Conservation (phyloP, 2,888 invertebrate genomes). For the Aspidiotus rigidus region DNA sequence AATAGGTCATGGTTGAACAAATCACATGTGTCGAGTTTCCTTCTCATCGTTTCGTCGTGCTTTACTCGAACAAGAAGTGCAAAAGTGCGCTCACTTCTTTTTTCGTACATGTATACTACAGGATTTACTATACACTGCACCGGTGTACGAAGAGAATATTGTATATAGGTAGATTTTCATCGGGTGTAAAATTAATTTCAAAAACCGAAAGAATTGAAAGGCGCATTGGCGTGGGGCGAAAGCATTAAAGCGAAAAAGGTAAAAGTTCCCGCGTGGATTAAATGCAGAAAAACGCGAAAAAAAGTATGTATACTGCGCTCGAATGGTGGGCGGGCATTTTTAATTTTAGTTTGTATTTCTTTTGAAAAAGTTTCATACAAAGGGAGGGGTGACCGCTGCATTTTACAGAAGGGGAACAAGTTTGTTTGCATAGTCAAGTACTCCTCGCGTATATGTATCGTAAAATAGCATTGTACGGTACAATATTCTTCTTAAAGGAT, state of each 20-base stretch:
- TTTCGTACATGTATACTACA: constrained; percentile 11
- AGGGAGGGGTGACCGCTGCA: constrained; percentile 23
- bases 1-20: constrained; percentile 32
- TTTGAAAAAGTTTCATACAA: constrained; percentile 19
- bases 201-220: constrained; percentile 30
- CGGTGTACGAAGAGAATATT: not conserved
- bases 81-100: not conserved
- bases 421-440: constrained; percentile 32
- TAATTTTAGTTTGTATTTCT: constrained; percentile 31
- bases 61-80: not conserved
- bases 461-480: constrained; percentile 29
- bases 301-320: constrained; percentile 18
- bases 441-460: constrained; percentile 27
- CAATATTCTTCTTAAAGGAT: constrained; percentile 31
- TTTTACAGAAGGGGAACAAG: constrained; percentile 30
- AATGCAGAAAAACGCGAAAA: constrained; percentile 16
- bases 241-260: constrained; percentile 27
- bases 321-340: constrained; percentile 31
- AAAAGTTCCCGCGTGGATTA: constrained; percentile 29
- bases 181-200: constrained; percentile 32
- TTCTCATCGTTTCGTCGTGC: constrained; percentile 24
- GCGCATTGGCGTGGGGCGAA: constrained; percentile 21
- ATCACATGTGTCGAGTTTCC: constrained; percentile 23
- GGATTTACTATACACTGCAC: not conserved
- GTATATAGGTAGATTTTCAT: constrained; percentile 24